Evolutionary conservation across 2,113 vertebrate species (phyloP).

Genomic region (Sarotherodon lohbergeri): DNA sequence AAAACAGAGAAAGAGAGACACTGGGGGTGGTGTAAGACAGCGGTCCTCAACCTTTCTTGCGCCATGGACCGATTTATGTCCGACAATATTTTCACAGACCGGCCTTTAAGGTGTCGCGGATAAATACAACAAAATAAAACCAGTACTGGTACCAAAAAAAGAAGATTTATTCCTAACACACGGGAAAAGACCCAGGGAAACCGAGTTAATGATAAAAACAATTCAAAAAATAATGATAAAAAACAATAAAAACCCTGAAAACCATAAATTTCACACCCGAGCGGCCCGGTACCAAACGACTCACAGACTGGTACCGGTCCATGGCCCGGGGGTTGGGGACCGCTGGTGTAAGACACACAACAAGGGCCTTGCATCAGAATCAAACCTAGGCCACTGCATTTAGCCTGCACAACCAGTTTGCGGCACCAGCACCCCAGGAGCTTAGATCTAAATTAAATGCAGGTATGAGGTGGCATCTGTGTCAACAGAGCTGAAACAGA

Average conservation of each 20-base stretch:
- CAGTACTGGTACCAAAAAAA: neutral
- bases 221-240: neutral
- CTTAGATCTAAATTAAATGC: neutral
- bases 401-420: neutral
- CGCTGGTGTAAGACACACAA: fast-evolving
- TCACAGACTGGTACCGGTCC: neutral
- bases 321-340: fast-evolving
- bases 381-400: neutral
- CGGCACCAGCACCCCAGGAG: fast-evolving
- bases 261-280: neutral
- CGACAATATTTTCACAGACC: neutral
- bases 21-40: neutral
- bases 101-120: fast-evolving
- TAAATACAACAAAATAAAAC: neutral
- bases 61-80: fast-evolving
- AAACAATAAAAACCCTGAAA: neutral
- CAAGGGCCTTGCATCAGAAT: neutral
- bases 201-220: fast-evolving
- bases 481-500: neutral
- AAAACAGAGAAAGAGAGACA: neutral
- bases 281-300: fast-evolving
- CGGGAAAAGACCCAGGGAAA: fast-evolving
- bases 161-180: neutral
- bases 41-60: neutral
- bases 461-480: neutral